Evolutionary conservation across 2,888 invertebrate species (phyloP), one percentile per base, ranked within the genome.

Genomic region (Phrixothrix hirtus): DNA sequence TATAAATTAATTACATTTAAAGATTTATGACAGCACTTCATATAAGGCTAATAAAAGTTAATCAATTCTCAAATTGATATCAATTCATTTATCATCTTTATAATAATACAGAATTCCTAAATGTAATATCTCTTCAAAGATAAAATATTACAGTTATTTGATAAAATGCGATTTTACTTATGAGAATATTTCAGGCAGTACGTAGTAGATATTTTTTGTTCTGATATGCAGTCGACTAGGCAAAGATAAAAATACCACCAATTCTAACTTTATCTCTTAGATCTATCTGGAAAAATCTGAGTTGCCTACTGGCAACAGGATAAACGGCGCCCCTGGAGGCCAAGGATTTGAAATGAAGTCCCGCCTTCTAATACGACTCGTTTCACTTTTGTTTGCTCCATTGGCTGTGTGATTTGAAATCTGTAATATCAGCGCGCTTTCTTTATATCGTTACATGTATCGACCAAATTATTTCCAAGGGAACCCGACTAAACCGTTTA

Each of bases 191-290:
- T n/a, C n/a, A n/a, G n/a, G n/a, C n/a, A n/a, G n/a, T n/a, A n/a
- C n/a, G 38, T 37, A 26, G 47, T 17, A 39, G 12, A 29, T 15
- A 38, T 45, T 26, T 14, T 26, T 12, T 32, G 36, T 30, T 41
- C 35, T 21, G 41, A 35, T 36, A 27, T 30, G 39, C 32, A 16
- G 37, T 30, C 38, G 15, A 34, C 35, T 27, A 45, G 26, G 35
- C 17, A 27, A 21, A 47, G 38, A 53, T 38, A 47, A 53, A 53
- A 44, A 43, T 53, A 39, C 38, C 36, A 31, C 37, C 48, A 43
- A 47, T 53, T 48, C 38, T 38, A 53, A 53, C 53, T 53, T 53
- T 53, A 53, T 53, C 53, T 53, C 53, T 35, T 53, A 53, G 47
- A 53, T 53, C 53, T 48, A 48, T 48, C 38, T 27, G 14, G 38